Evolutionary conservation across 2,888 invertebrate species (phyloP), one percentile per base, ranked within the genome.

Genomic region (Amphiduros pacificus): DNA sequence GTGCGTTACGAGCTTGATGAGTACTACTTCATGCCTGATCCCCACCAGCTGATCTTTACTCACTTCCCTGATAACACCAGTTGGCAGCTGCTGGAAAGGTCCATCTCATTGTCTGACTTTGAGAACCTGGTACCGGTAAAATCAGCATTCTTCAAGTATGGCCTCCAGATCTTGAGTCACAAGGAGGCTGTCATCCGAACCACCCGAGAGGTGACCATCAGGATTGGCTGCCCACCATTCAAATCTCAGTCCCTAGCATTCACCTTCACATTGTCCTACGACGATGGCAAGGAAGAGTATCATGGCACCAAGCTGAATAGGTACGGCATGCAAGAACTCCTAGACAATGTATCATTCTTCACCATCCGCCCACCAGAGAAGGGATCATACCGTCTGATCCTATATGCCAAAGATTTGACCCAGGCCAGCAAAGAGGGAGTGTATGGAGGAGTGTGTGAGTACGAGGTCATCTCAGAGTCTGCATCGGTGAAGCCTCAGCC

Each of bases 121-220:
- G 82, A 82, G 70, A 76, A 80, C 68, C 77, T 82, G 71, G 81
- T 81, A 0, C 81, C 81, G 62, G 82, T 82, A 74, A 82, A 82
- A 66, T 80, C 80, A 27, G 79, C 80, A 60, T 82, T 82, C 75
- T 82, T 82, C 74, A 82, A 82, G 66, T 76, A 76, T 57, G 80
- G 80, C 31, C 72, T 82, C 51, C 80, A 82, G 68, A 78, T 82
- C 71, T 75, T 79, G 53, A 79, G 77, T 50, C 80, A 82, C 69
- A 71, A 77, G n/a, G 78, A 78, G 6, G 82, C 82, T 0, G 80
- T 82, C 9, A 79, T 82, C 58, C 71, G 71, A 58, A 73, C 76
- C 11, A 73, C 77, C 14, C 78, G 77, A 6, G 79, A 79, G 60
- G 75, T 77, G 24, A 78, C 77, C 59, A 75, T 81, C 57, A 71